Percentiles rank a stretch among this genome's conserved stretches.
phyloP scores from a whole-genome alignment of 2,113 vertebrate species.

The Chrysemys picta region DNA sequence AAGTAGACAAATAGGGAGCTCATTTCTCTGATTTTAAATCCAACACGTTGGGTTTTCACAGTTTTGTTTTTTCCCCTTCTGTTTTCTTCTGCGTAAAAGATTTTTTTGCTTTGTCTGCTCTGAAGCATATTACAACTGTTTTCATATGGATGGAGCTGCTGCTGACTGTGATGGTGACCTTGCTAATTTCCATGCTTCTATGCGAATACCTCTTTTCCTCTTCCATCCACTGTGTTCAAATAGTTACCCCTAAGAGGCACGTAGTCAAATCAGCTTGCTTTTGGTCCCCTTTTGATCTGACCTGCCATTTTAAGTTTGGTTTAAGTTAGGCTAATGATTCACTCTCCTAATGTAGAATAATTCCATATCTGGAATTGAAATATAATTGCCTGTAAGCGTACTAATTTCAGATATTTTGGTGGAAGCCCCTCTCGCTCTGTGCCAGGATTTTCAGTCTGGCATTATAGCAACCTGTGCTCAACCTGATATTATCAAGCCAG shows the following conservation, averaged over 20 bases:
- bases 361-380: constrained; percentile 48
- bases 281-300: constrained; percentile 1
- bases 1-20: constrained; percentile 3
- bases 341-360: background rate
- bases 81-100: background rate
- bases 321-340: background rate
- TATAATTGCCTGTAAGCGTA: constrained; percentile 32
- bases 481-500: background rate
- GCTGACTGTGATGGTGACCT: background rate
- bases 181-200: background rate
- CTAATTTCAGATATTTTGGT: constrained; percentile 42
- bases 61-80: constrained; percentile 27
- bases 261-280: constrained; percentile 1
- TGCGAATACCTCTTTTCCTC: background rate
- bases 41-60: constrained; percentile 13
- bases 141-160: background rate
- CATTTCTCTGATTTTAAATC: constrained; percentile 40
- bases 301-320: constrained; percentile 49
- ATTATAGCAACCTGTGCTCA: constrained; percentile 17
- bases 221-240: background rate
- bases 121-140: background rate
- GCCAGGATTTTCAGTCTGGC: background rate
- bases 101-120: background rate
- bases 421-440: background rate
- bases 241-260: background rate